These are phyloP conservation scores for Anthoptus insignis DNA, from an alignment of 2,888 invertebrate genomes.

Conservation along the genomic window DNA sequence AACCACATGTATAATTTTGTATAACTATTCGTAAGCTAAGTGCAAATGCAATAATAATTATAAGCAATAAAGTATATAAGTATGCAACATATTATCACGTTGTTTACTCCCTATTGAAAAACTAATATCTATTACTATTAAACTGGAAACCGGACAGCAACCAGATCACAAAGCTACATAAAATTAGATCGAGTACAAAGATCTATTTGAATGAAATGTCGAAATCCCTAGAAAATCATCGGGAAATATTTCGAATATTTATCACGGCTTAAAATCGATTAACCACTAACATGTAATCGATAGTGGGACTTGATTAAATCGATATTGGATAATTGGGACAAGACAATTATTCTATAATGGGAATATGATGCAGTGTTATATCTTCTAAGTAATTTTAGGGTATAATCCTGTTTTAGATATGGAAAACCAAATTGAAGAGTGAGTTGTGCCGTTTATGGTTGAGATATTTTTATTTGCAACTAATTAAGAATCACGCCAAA, in stretches of 20 bases:
- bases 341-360: not conserved
- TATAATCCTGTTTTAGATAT: no score
- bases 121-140: not conserved
- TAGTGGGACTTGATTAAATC: no score
- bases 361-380: not conserved
- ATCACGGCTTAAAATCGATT: not conserved
- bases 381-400: no score
- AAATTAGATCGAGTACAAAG: constrained; percentile 28
- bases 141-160: constrained; percentile 1
- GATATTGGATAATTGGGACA: not conserved
- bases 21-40: constrained; percentile 16
- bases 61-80: constrained; percentile 18
- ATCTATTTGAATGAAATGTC: constrained; percentile 17
- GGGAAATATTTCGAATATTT: not conserved
- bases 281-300: not conserved
- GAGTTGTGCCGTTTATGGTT: no score
- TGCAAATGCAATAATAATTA: constrained; percentile 31
- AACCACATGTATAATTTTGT: constrained; percentile 13
- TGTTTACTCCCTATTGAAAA: constrained; percentile 18
- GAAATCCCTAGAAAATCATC: constrained; percentile 1
- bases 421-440: no score
- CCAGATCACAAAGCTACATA: constrained; percentile 20
- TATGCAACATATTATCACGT: constrained; percentile 3
- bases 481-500: no score
- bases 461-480: no score